These are phyloP conservation scores for Nymphalis polychloros DNA, from an alignment of 2,888 invertebrate genomes.

Conservation along the genomic window DNA sequence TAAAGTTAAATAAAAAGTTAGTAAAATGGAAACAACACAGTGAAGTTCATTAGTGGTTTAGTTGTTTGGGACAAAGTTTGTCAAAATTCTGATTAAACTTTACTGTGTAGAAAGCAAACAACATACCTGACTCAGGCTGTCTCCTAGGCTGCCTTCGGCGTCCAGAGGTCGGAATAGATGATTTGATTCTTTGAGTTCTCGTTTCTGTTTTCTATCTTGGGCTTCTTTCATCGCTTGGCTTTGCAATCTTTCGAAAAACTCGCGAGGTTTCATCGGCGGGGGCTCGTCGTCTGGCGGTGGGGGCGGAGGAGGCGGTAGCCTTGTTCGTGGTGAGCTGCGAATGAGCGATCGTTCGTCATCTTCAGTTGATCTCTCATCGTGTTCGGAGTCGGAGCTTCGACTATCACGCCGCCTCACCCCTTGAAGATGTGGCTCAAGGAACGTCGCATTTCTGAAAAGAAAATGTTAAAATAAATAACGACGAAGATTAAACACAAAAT, in stretches of 20 bases:
- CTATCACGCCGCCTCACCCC: constrained; percentile 80
- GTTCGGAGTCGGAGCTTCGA: constrained; percentile 76
- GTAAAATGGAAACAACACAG: constrained; percentile 53
- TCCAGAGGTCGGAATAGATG: constrained; percentile 69
- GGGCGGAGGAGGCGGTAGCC: constrained; percentile 73
- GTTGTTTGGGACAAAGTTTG: constrained; percentile 36
- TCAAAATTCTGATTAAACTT: constrained; percentile 32
- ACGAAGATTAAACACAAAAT: constrained; percentile 27
- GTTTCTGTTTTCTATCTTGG: constrained; percentile 64
- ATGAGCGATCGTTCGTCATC: constrained; percentile 74
- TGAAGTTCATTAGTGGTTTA: constrained; percentile 60
- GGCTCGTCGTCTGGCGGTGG: constrained; percentile 75
- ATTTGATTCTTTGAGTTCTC: constrained; percentile 60
- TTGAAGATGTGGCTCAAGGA: constrained; percentile 88
- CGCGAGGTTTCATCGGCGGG: constrained; percentile 80
- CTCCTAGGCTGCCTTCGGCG: constrained; percentile 72
- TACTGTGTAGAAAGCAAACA: constrained; percentile 24
- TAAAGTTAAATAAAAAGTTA: constrained; percentile 55
- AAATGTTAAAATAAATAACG: constrained; percentile 14
- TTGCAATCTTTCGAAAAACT: constrained; percentile 78
- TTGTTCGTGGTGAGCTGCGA: constrained; percentile 70
- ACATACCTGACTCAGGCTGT: constrained; percentile 78
- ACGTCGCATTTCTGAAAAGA: constrained; percentile 87
- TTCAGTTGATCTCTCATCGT: constrained; percentile 76
- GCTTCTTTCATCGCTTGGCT: constrained; percentile 76